Evolutionary conservation across 2,797 vertebrate species (phyloP), one percentile per base, ranked within the genome.

Genomic region (Schizopygopsis malacanthus): DNA sequence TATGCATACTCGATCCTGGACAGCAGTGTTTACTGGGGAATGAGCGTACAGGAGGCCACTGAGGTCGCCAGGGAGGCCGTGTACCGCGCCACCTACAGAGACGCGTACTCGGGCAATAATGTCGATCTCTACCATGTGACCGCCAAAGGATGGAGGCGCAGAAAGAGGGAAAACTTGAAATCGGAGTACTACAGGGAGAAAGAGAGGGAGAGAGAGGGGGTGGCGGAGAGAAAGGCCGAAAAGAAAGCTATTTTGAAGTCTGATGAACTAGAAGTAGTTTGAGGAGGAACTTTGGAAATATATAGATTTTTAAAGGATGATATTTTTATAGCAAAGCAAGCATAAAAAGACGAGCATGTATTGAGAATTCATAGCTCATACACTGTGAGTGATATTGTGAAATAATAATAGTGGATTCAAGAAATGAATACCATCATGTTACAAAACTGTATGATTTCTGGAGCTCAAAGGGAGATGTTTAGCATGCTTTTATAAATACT

Each of bases 101-200:
- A 96, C 1, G 95, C 95, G 61, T 96, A 96, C 86, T 96, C 95
- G 0, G 95, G 95, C 20, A 95, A 95, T 63, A 92, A 91, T 0
- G 95, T 95, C 2, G 95, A 96, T 87, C 92, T 96, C 16, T 95
- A 94, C 83, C 94, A 95, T 0, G 90, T 96, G 8, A 93, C 88
- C 6, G 91, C 93, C 22, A 79, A 89, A 67, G 81, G 83, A 8
- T 25, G 88, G 63, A 82, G 85, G 43, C 25, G 83, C 59, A 90
- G 85, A 85, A 73, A 86, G 28, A 87, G 87, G 73, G 81, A 88
- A 47, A 87, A 54, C n/a, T 81, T 91, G 50, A 72, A 84, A 43
- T 83, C 85, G 81, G 87, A 88, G 18, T 69, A 85, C 61, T 83
- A 88, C 11, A 50, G 41, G 87, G 47, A 86, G 87, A 90, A 86